phyloP scores from a whole-genome alignment of 2,113 vertebrate genomes.

The Acrocephalus kingi region DNA sequence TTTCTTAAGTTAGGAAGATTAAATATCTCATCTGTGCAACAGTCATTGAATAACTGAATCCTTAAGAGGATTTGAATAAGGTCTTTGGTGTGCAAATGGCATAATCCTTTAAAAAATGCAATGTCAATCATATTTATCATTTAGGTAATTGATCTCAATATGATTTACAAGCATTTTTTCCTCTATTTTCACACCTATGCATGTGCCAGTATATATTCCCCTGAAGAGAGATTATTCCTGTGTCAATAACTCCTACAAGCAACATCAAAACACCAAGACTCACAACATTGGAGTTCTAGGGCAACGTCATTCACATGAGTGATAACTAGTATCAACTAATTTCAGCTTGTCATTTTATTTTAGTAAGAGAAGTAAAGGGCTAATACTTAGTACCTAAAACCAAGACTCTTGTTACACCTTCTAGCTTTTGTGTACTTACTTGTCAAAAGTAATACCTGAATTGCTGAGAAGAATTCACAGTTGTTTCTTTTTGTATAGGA shows the following conservation, averaged over 20 bases:
- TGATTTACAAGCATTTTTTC: not conserved
- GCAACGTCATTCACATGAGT: not conserved
- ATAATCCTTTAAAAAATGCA: not conserved
- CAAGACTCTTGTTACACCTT: conserved; percentile 22
- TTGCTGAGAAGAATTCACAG: not conserved
- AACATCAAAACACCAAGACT: not conserved
- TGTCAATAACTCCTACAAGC: not conserved
- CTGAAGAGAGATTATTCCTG: conserved; percentile 9
- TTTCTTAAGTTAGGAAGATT: not conserved
- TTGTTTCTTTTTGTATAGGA: not conserved
- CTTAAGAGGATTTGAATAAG: not conserved
- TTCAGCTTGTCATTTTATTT: not conserved
- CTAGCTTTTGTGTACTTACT: not conserved
- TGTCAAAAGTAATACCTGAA: conserved; percentile 29
- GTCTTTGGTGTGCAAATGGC: not conserved
- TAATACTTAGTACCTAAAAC: not conserved
- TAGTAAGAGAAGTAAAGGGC: not conserved
- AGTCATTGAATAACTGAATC: not conserved
- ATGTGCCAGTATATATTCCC: not conserved
- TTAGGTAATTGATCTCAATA: not conserved
- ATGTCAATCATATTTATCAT: not conserved
- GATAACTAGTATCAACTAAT: not conserved
- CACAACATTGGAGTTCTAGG: not conserved
- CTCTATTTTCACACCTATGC: not conserved
- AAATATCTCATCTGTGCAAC: not conserved